These are phyloP conservation scores for Adineta ricciae DNA, from an alignment of 2,888 invertebrate species.

Conservation along the genomic window DNA sequence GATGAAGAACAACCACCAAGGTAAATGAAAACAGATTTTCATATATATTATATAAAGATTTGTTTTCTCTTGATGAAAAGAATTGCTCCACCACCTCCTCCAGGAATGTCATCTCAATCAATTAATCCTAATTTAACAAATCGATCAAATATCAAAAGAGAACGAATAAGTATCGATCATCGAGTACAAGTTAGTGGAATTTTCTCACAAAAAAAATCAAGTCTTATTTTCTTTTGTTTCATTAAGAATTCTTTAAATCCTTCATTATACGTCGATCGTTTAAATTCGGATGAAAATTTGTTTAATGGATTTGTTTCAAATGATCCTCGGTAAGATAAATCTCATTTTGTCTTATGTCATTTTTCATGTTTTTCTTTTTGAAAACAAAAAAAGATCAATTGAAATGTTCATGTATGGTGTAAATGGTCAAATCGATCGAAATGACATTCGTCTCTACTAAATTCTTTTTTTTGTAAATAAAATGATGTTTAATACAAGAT, in stretches of 20 bases:
- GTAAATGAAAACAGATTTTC: too few relatives aligned
- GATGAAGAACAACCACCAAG: slow-evolving; percentile 7
- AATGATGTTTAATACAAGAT: slow-evolving; percentile 15
- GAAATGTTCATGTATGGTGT: neutral
- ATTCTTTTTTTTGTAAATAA: slow-evolving; percentile 10
- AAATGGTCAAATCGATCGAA: neutral
- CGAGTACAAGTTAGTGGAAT: neutral
- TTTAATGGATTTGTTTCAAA: neutral
- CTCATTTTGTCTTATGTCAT: too few relatives aligned
- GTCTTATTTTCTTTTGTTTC: neutral
- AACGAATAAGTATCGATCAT: neutral
- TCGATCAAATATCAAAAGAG: neutral
- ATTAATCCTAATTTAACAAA: neutral
- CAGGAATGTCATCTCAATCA: neutral
- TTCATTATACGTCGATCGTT: neutral
- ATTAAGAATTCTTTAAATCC: neutral
- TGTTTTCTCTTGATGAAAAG: too few relatives aligned
- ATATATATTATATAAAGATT: too few relatives aligned
- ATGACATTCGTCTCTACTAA: slow-evolving; percentile 3
- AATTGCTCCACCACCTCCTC: neutral
- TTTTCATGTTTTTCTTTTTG: neutral
- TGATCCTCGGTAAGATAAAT: neutral
- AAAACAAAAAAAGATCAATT: neutral
- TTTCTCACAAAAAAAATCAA: too few relatives aligned
- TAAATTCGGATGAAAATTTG: neutral